Base-by-base conservation (phyloP, 2,113 vertebrate genomes). In the Calonectris borealis region DNA sequence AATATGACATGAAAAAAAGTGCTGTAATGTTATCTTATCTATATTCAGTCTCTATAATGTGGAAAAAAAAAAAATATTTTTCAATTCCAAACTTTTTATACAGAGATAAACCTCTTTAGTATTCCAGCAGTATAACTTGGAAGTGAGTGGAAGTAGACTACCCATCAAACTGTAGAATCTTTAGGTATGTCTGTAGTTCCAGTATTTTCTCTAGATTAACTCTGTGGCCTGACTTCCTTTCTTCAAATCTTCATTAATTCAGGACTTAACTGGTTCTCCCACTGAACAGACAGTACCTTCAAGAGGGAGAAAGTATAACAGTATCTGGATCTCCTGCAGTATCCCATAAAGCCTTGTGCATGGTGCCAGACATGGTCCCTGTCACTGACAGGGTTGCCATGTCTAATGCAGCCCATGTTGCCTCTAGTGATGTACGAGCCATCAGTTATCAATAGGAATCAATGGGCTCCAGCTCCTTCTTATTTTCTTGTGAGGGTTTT, bases 281-380 rank as follows among this genome's bases (percentile, higher is more conserved):
- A 57, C 40, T 62, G 48, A 85, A 55, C 21, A 80, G 52, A 55
- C 10, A 27, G 17, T 29, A 40, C 31, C 21, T 70, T 86, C 25
- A 16, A 52, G 21, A 58, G 13, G 12, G 29, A 65, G 29, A 82
- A 55, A 14, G 2, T 62, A 21, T 16, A 21, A 9, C 16, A 34
- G 29, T 68, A 20, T 21, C 19, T 38, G 42, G 24, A 40, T 69
- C 13, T 85, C 24, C 61, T 75, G 22, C 27, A 81, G 14, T 49
- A 46, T 40, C 38, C 26, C 21, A 65, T 2, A 1, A 42, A 58
- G 16, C 11, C 38, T 29, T 66, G 36, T 48, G 13, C 13, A 14
- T 22, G 17, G 13, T 77, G 21, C 24, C 29, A 69, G 42, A 24
- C 0, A 0, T 9, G 38, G 60, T 10, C 3, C 1, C 8, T 38